Conservation (phyloP, 2,797 vertebrate genomes). For the Hemitrygon akajei region DNA sequence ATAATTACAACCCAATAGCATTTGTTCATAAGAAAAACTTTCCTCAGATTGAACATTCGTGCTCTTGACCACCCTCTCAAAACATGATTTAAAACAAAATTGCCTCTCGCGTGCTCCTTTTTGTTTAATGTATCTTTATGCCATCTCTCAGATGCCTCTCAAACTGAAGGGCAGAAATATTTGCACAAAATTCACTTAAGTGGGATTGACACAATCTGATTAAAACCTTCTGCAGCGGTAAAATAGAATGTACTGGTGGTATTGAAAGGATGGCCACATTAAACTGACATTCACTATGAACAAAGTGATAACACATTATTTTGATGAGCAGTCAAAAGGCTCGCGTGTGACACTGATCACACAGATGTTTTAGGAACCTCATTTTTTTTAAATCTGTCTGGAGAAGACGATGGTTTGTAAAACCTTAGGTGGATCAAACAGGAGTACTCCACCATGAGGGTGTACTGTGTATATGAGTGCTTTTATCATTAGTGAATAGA, state of each 20-base stretch:
- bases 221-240: background rate
- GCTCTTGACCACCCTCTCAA: background rate
- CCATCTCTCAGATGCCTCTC: background rate
- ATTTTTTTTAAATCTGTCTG: background rate
- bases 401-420: background rate
- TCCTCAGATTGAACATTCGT: background rate
- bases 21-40: background rate
- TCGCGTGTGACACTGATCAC: slow-evolving; percentile 14
- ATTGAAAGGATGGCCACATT: background rate
- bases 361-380: slow-evolving; percentile 27
- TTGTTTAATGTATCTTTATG: too few relatives aligned
- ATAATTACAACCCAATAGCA: background rate
- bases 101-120: background rate
- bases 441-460: slow-evolving; percentile 18
- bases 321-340: background rate
- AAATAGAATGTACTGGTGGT: background rate
- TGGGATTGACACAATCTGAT: background rate
- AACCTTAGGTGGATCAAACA: slow-evolving; percentile 16
- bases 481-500: slow-evolving; percentile 28
- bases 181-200: background rate
- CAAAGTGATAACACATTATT: slow-evolving; percentile 29
- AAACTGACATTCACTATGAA: background rate
- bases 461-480: background rate
- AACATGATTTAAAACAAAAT: background rate
- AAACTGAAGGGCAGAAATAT: background rate